Percentiles rank a stretch among this genome's conserved stretches.
Evolutionary conservation across 2,888 invertebrate genomes (phyloP).

Genomic region (Sinotaia quadrata): DNA sequence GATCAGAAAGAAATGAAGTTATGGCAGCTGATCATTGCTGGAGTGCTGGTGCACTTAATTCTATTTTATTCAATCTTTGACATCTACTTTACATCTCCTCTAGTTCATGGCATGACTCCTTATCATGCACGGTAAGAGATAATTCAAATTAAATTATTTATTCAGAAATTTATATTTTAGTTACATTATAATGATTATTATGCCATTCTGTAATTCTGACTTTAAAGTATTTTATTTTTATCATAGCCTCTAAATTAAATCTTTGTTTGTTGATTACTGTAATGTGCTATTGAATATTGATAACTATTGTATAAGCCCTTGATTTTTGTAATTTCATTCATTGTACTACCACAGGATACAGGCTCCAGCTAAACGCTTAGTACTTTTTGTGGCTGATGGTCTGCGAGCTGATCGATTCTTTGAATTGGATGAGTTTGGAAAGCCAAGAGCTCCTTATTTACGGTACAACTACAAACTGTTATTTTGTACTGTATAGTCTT

Average conservation of each 20-base stretch:
- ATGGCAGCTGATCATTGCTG: slow-evolving; percentile 59
- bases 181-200: too few species aligned
- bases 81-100: slow-evolving; percentile 92
- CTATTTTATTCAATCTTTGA: slow-evolving; percentile 90
- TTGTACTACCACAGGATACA: slow-evolving; percentile 19
- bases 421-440: slow-evolving; percentile 71
- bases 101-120: slow-evolving; percentile 80
- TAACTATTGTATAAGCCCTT: not conserved
- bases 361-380: slow-evolving; percentile 81
- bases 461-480: slow-evolving; percentile 74
- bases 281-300: not conserved
- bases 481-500: not conserved
- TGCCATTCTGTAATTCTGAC: too few species aligned
- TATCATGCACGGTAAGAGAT: slow-evolving; percentile 69
- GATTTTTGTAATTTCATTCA: not conserved
- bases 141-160: slow-evolving; percentile 4
- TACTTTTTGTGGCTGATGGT: slow-evolving; percentile 93
- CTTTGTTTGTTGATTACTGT: too few species aligned
- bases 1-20: slow-evolving; percentile 37
- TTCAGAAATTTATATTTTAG: not conserved
- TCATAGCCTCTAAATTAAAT: not conserved
- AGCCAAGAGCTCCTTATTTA: slow-evolving; percentile 77
- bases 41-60: slow-evolving; percentile 79
- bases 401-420: slow-evolving; percentile 89
- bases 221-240: not conserved